phyloP scores from a whole-genome alignment of 2,888 invertebrate species.

The Caenorhabditis zanzibari region DNA sequence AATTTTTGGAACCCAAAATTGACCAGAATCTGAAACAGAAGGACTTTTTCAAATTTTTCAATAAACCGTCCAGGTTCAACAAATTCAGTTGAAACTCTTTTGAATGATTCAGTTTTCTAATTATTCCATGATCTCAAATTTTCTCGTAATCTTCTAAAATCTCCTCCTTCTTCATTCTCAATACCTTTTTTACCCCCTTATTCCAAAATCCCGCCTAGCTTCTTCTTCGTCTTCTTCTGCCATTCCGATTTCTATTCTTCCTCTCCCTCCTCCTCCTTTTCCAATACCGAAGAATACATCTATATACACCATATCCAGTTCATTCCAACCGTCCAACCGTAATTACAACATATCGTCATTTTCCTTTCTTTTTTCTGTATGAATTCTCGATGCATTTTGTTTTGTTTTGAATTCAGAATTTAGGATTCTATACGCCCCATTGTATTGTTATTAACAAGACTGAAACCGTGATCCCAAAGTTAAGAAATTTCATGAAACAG shows the following conservation, averaged over 20 bases:
- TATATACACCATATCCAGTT: constrained; percentile 44
- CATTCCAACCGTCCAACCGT: constrained; percentile 38
- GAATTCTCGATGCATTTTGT: neutral
- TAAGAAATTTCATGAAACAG: too few relatives aligned
- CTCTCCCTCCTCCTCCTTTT: neutral
- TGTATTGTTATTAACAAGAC: too few relatives aligned
- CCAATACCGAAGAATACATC: constrained; percentile 36
- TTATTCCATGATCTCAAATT: too few relatives aligned
- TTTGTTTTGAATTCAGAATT: neutral
- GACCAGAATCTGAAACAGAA: too few relatives aligned
- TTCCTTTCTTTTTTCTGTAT: neutral
- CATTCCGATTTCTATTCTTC: constrained; percentile 10
- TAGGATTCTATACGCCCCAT: too few relatives aligned
- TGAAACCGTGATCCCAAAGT: too few relatives aligned
- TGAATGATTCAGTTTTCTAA: too few relatives aligned
- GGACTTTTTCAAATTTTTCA: too few relatives aligned
- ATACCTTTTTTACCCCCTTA: constrained; percentile 1
- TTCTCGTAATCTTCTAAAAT: neutral
- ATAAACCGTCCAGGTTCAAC: too few relatives aligned
- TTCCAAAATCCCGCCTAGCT: constrained; percentile 33
- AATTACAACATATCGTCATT: constrained; percentile 47
- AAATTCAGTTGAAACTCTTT: too few relatives aligned
- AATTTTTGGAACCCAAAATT: too few relatives aligned
- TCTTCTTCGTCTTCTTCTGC: constrained; percentile 16
- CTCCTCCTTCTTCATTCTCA: constrained; percentile 5